Evolutionary conservation across 2,113 vertebrate genomes (phyloP).

Genomic region (Phycodurus eques): DNA sequence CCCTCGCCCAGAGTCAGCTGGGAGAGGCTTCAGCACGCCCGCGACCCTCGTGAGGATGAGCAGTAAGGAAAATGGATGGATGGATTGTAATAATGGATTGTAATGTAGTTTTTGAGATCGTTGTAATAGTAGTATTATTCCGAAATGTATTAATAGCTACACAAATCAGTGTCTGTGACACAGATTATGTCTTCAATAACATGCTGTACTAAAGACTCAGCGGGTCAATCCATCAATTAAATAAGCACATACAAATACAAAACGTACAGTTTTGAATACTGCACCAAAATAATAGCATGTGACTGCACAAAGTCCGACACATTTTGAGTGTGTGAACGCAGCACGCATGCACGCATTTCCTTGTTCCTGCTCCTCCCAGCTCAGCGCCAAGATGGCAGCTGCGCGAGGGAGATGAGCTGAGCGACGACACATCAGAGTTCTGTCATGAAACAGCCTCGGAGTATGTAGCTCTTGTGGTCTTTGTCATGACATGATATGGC

Average conservation of each 20-base stretch:
- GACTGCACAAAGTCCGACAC: fast-evolving
- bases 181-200: no score
- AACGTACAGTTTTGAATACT: not conserved
- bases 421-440: slow-evolving; percentile 42
- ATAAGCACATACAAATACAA: not conserved
- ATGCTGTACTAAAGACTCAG: no score
- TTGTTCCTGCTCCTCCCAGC: slow-evolving; percentile 54
- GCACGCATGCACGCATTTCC: slow-evolving; percentile 42
- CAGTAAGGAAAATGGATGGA: no score
- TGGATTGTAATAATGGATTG: no score
- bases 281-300: not conserved
- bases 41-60: no score
- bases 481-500: slow-evolving; percentile 23
- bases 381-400: slow-evolving; percentile 63
- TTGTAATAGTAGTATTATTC: no score
- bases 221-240: no score
- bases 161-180: no score
- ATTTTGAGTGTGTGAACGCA: slow-evolving; percentile 29
- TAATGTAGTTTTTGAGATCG: no score
- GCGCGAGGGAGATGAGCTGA: slow-evolving; percentile 42
- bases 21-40: no score
- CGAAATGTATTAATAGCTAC: no score
- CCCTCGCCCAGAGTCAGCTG: no score
- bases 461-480: not conserved
- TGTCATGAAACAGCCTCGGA: slow-evolving; percentile 28